Evolutionary conservation across 1,140 invertebrate species (phyloP).

Genomic region (Drosophila nigromelanica): DNA sequence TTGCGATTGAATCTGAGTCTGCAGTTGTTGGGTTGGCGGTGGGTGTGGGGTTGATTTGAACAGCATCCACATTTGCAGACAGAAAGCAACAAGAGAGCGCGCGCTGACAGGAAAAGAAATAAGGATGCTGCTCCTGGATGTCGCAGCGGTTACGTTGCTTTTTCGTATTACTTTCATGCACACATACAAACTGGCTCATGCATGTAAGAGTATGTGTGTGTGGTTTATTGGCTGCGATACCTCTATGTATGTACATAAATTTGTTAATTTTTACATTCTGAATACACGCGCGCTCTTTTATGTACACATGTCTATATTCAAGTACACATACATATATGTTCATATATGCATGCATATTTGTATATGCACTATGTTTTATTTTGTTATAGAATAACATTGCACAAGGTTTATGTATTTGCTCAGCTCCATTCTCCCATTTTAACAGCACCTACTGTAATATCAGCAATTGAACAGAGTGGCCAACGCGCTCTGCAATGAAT

Average conservation of each 20-base stretch:
- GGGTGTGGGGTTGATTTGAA: slow-evolving; percentile 43
- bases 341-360: slow-evolving; percentile 33
- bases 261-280: slow-evolving; percentile 58
- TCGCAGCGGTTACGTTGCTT: slow-evolving; percentile 67
- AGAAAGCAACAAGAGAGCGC: slow-evolving; percentile 45
- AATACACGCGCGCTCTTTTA: slow-evolving; percentile 46
- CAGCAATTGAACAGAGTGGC: slow-evolving; percentile 35
- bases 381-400: slow-evolving; percentile 55
- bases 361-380: slow-evolving; percentile 47
- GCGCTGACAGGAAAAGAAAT: slow-evolving; percentile 64
- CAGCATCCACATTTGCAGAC: slow-evolving; percentile 70
- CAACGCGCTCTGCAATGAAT: slow-evolving; percentile 29
- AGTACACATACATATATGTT: slow-evolving; percentile 27
- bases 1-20: slow-evolving; percentile 25
- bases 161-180: slow-evolving; percentile 36
- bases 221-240: slow-evolving; percentile 60
- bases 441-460: slow-evolving; percentile 25
- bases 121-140: slow-evolving; percentile 62
- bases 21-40: slow-evolving; percentile 10
- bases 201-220: slow-evolving; percentile 18
- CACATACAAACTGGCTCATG: slow-evolving; percentile 13
- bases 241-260: slow-evolving; percentile 43
- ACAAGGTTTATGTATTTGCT: slow-evolving; percentile 40
- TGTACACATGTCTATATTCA: slow-evolving; percentile 26
- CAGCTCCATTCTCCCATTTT: slow-evolving; percentile 15